phyloP scores from a whole-genome alignment of 2,113 vertebrate species.

The Thunnus thynnus region DNA sequence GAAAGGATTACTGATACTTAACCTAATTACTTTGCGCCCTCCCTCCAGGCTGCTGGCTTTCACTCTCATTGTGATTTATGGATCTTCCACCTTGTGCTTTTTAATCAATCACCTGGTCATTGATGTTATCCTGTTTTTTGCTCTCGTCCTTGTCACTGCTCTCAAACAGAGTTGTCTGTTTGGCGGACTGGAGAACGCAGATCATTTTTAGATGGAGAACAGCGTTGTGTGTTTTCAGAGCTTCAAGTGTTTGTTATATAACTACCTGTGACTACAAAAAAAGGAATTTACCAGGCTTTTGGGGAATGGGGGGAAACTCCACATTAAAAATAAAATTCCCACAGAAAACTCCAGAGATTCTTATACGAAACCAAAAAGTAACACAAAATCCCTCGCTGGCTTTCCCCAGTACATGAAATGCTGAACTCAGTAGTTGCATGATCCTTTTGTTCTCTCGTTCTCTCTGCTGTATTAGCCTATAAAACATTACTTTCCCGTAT shows the following conservation, averaged over 20 bases:
- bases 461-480: too few species aligned
- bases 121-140: conserved; percentile 18
- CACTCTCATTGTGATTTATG: conserved; percentile 66
- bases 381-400: not conserved
- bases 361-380: conserved; percentile 24
- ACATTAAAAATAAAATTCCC: conserved; percentile 13
- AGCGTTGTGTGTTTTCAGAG: conserved; percentile 6
- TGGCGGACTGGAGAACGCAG: not conserved
- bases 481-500: too few species aligned
- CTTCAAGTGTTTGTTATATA: conserved; percentile 24
- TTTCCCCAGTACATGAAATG: not conserved
- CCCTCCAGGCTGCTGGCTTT: conserved; percentile 67
- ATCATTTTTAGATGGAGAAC: not conserved
- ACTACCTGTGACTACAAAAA: conserved; percentile 13
- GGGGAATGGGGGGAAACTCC: conserved; percentile 19
- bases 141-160: conserved; percentile 26
- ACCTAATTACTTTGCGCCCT: conserved; percentile 83
- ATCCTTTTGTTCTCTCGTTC: not conserved
- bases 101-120: conserved; percentile 59
- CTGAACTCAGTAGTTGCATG: not conserved
- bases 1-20: conserved; percentile 85
- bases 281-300: conserved; percentile 22
- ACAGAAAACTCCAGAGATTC: conserved; percentile 32
- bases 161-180: conserved; percentile 24
- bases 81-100: conserved; percentile 50